phyloP scores from a whole-genome alignment of 92 coral and sea anemone species.

The Phenganax marumi region DNA sequence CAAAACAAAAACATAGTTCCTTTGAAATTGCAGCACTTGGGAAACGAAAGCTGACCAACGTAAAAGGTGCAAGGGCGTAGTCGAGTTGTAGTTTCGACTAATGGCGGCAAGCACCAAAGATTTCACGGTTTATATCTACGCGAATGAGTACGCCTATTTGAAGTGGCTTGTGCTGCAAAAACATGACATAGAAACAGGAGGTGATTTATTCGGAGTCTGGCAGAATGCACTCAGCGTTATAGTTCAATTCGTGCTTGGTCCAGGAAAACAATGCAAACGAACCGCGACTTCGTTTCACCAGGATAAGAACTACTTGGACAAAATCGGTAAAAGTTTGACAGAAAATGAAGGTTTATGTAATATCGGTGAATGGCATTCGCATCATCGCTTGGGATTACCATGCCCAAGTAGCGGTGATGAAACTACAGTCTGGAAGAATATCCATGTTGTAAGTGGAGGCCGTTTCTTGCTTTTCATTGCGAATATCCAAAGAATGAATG shows the following conservation, averaged over 20 bases:
- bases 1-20: no score
- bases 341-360: conserved; percentile 68
- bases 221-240: conserved; percentile 59
- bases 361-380: conserved; percentile 97
- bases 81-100: neutral
- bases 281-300: conserved; percentile 68
- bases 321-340: conserved; percentile 66
- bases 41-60: no score
- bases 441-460: conserved; percentile 50
- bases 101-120: neutral
- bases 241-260: conserved; percentile 58
- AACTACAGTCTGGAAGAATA: conserved; percentile 63
- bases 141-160: conserved; percentile 15
- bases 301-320: conserved; percentile 65
- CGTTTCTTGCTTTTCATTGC: conserved; percentile 81
- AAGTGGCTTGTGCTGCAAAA: conserved; percentile 32
- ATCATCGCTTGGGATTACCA: conserved; percentile 65
- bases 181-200: conserved; percentile 54
- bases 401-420: conserved; percentile 76
- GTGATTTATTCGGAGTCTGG: conserved; percentile 78
- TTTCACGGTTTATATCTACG: conserved; percentile 27
- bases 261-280: conserved; percentile 63
- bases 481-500: conserved; percentile 39
- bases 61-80: neutral
- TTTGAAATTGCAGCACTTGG: no score